A percentile compares a stretch with the other conserved stretches of the same genome.
These are phyloP conservation scores for Ophion costatus DNA, from an alignment of 2,888 invertebrate species.

Conservation along the genomic window DNA sequence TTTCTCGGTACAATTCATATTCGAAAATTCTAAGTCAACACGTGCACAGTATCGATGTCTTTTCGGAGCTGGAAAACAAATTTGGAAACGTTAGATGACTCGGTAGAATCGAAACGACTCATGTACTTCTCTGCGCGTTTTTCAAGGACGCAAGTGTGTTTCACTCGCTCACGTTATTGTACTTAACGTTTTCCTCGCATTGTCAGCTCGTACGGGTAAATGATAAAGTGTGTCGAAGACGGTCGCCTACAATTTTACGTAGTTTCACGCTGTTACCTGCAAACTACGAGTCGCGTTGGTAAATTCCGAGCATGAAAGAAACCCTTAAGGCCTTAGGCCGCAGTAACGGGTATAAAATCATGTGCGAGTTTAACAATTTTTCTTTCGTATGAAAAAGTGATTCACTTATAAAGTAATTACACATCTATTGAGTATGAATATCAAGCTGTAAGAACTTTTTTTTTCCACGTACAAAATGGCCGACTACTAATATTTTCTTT, in stretches of 20 bases:
- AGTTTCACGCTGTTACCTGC: constrained; percentile 19
- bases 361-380: no score
- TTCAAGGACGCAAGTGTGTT: constrained; percentile 58
- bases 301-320: background rate
- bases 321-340: no score
- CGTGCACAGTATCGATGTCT: no score
- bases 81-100: background rate
- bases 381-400: no score
- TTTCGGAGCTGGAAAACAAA: background rate
- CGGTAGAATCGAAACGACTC: constrained; percentile 1
- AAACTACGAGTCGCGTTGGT: constrained; percentile 4
- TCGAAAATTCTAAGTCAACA: no score
- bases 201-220: constrained; percentile 55
- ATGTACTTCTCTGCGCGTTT: constrained; percentile 1
- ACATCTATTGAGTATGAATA: no score
- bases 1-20: no score
- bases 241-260: constrained; percentile 20
- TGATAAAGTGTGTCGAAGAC: constrained; percentile 57
- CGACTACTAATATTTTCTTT: no score
- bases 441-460: no score
- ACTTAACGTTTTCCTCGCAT: constrained; percentile 57
- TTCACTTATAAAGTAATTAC: no score
- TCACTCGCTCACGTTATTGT: constrained; percentile 42
- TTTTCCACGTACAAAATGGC: no score
- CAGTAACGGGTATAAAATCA: no score